Evolutionary conservation across 2,797 vertebrate species (phyloP), one percentile per base, ranked within the genome.

Genomic region (Cirrhinus mrigala): DNA sequence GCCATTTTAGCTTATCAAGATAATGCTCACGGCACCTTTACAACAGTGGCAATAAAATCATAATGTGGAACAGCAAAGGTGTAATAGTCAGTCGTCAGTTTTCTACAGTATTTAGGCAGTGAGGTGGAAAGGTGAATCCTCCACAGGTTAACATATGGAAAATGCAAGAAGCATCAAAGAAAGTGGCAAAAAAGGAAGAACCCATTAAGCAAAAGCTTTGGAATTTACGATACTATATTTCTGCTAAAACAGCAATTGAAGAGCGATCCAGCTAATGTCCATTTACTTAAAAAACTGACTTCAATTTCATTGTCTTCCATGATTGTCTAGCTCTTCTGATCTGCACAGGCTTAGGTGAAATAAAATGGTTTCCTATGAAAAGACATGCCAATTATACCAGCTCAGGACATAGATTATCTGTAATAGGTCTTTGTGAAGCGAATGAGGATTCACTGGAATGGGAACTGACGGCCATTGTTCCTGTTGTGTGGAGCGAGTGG

Each of bases 381-480:
- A 50, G 75, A 75, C 58, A 52, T 82, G 37, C 16, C 73, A 73
- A 73, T 87, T 83, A 80, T 48, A 66, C 69, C 62, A 80, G 84
- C 69, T 37, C 60, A 79, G 52, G 54, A 50, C 70, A 73, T 58
- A 82, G 71, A 58, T 87, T 80, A 48, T 79, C 29, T 68, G 81
- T 78, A 86, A 84, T 81, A 24, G 66, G 69, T 82, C 68, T 79
- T 81, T 76, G 60, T 18, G 60, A 27, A n/a, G 76, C 75, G 83
- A 77, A 85, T 64, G 77, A 74, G 73, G 76, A 64, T 79, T 77
- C 48, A 44, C 18, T 27, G 74, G 64, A 66, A 66, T 77, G 46
- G 77, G 54, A 58, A 79, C 66, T 73, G 66, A 79, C 6, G 40
- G 83, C n/a, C 80, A 84, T 86, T 77, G 87, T 90, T 89, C 81